Evolutionary conservation across 1,140 invertebrate genomes (phyloP).

Genomic region (Delia radicum): DNA sequence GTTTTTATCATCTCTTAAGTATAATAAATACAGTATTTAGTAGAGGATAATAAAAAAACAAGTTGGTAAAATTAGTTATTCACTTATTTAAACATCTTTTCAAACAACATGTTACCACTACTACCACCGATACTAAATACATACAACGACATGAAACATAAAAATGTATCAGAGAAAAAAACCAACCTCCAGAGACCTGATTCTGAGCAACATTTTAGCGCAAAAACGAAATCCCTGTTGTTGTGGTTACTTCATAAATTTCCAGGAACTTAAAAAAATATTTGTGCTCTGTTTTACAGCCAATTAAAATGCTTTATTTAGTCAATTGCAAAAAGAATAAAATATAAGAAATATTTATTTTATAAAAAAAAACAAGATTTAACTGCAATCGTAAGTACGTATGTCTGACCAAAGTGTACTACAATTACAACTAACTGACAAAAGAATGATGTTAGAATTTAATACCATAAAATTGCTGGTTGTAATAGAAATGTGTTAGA

Average conservation of each 20-base stretch:
- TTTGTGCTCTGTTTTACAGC: slow-evolving; percentile 16
- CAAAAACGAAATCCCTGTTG: not conserved
- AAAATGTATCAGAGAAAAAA: not conserved
- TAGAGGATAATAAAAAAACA: not conserved
- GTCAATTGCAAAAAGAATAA: slow-evolving; percentile 5
- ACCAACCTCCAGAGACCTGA: not conserved
- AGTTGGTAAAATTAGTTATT: slow-evolving; percentile 19
- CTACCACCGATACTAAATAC: not conserved
- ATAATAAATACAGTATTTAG: too few species aligned
- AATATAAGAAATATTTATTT: not conserved
- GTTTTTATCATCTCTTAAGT: too few species aligned
- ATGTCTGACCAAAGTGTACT: not conserved
- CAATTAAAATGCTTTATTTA: slow-evolving; percentile 24
- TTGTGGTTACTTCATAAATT: not conserved
- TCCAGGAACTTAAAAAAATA: slow-evolving; percentile 12
- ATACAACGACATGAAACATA: not conserved
- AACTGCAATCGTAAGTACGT: not conserved
- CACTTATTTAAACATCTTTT: slow-evolving; percentile 13
- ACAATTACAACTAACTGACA: not conserved
- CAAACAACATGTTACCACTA: not conserved
- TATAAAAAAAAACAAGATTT: not conserved
- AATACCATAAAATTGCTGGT: slow-evolving; percentile 11
- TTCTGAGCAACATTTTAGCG: not conserved
- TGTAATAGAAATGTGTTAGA: not conserved
- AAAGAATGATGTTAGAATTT: not conserved